Base-by-base conservation (phyloP, 1,140 invertebrate genomes). In the Aphelenchoides besseyi region DNA sequence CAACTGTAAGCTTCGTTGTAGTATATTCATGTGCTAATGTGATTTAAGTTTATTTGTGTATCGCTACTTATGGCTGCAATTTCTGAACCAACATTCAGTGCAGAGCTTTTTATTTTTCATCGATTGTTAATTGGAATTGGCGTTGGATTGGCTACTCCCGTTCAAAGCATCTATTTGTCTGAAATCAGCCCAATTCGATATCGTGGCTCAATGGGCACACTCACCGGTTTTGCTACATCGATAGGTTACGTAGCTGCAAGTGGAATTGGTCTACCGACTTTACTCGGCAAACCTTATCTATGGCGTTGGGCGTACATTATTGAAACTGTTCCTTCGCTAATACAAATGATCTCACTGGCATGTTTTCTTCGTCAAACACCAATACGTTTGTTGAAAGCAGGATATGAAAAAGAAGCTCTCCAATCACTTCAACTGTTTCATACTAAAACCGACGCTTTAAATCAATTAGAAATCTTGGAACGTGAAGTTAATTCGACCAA, bases 161-260 rank as follows among this genome's bases (percentile, higher is more conserved):
- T 59, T 1, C 73, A 74, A 36, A 77, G 74, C 1, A 69, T 74
- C 5, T 74, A 74, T 67, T 52, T 74, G 30, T 23, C 73, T 1
- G 73, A 74, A 18, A 77, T 74, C 29, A 73, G 68, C 37, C 73
- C 73, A 30, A 55, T 74, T 0, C 5, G 35, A n/a, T 76, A 78
- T 37, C 74, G 73, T 23, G 73, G 73, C 0, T 41, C 77, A 23
- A 74, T 74, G 73, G 73, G 73, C 1, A 79, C 73, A 12, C 33
- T 74, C 53, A 74, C 73, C 1, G 73, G 73, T 1, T 74, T 74
- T 36, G 57, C 74, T 12, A 74, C 76, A 29, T 32, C 28, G 26
- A 71, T 74, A 54, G 73, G 73, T 2, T 77, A 77, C 63, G 74
- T 77, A 0, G 8, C 72, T 1, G 73, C 73, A 0, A 70, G 73